Evolutionary conservation across 2,888 invertebrate genomes (phyloP), one percentile per base, ranked within the genome.

Genomic region (Matsumyia berberina): DNA sequence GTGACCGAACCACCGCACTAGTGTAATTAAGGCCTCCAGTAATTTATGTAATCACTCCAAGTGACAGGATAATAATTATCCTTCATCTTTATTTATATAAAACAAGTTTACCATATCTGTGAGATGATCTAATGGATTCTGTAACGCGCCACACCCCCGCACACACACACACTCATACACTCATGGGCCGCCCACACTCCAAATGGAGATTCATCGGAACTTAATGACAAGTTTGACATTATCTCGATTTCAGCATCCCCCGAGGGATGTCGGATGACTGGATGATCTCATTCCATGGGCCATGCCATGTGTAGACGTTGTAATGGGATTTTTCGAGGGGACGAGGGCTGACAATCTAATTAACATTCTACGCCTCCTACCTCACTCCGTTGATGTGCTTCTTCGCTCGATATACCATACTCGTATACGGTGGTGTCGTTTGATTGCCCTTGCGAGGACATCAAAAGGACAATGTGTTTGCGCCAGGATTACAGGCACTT

Each of bases 51-150:
- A 85, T 79, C 80, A 66, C 74, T 85, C 74, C 79, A 60, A 67
- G 80, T 85, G 85, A 85, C 85, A 85, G 66, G 74, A 80, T 85
- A 85, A 80, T 85, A 70, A 85, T 85, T 77, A 85, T 85, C 80
- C 70, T 70, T 85, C 76, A 80, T 76, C 79, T 58, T 80, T 85
- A 80, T 80, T 85, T 80, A 80, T 76, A 74, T 66, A 66, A 76
- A 79, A 85, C 53, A 70, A 80, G 79, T 79, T 80, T 80, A 70
- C 74, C 85, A 80, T 80, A 85, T 80, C 85, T 70, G 53, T 35
- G 76, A 80, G 70, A 85, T 85, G 70, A 85, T 85, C 74, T 85
- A 85, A 79, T 80, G 85, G 76, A 70, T 76, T 58, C 57, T 15
- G 53, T 73, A 39, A 33, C 31, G 17, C 17, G 64, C 29, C 67